Evolutionary conservation across 2,113 vertebrate species (phyloP).

Genomic region (Ondatra zibethicus): DNA sequence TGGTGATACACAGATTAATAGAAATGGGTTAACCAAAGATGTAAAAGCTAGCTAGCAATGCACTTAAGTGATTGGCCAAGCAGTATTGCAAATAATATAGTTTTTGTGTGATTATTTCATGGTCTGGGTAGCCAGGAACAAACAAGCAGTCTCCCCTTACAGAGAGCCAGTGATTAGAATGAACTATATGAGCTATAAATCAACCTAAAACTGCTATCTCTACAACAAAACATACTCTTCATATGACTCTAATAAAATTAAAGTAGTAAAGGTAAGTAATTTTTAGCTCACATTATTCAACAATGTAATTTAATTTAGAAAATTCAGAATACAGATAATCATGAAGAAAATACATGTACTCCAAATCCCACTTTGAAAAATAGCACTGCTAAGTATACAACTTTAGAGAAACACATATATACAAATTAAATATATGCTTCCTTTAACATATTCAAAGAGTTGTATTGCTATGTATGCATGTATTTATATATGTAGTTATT

Average conservation of each 20-base stretch:
- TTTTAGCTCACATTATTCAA: constrained; percentile 31
- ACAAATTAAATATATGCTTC: background rate
- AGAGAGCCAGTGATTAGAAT: background rate
- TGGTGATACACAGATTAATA: too few relatives aligned
- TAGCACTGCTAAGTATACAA: background rate
- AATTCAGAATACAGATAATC: constrained; percentile 16
- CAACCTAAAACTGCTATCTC: background rate
- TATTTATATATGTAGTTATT: background rate
- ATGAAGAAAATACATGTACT: background rate
- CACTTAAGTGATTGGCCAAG: too few relatives aligned
- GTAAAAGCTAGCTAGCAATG: too few relatives aligned
- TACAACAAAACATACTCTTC: constrained; percentile 20
- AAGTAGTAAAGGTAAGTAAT: background rate
- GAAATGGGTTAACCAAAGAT: too few relatives aligned
- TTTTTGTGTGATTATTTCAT: too few relatives aligned
- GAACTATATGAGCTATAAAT: constrained; percentile 18
- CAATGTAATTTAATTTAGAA: constrained; percentile 31
- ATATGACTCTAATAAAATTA: background rate
- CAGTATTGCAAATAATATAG: too few relatives aligned
- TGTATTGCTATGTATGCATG: background rate
- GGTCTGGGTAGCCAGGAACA: too few relatives aligned
- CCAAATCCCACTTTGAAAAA: background rate
- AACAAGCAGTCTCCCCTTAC: too few relatives aligned
- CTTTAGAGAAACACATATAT: background rate
- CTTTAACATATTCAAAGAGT: background rate